Evolutionary conservation across 2,888 invertebrate genomes (phyloP), one percentile per base, ranked within the genome.

Genomic region (Lithophane socia): DNA sequence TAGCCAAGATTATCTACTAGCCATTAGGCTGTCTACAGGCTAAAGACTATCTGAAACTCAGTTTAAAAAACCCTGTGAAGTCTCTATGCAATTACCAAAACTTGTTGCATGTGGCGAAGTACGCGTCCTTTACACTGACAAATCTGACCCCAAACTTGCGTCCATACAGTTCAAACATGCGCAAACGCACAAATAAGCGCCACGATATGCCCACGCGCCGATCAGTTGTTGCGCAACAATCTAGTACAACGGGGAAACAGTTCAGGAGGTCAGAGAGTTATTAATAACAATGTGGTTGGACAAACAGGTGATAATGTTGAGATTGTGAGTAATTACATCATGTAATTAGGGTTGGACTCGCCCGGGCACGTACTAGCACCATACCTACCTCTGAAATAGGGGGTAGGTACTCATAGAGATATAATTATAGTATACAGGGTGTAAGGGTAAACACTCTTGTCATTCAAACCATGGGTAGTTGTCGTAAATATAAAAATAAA

Each of bases 301-400:
- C 0, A 78, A 66, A 61, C 79, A 79, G 79, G 79, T 79, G 79
- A 73, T 79, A 49, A 10, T 76, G n/a, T 54, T 37, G 13, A 60
- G n/a, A 61, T 56, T 61, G n/a, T 73, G 8, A 13, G 10, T 65
- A 10, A 42, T 79, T 66, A 73, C 18, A 79, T 61, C 54, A 66
- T 42, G 21, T 49, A 58, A 71, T 73, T 73, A 49, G 73, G 29
- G 16, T 12, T 3, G 16, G 16, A 9, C 8, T n/a, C 12, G 10
- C 7, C 16, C 47, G 16, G 7, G 29, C n/a, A 64, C 24, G n/a
- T 42, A 37, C 18, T 18, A 18, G 52, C 5, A 61, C 29, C 10
- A 18, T 61, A 37, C 5, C 10, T 10, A 61, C 5, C 18, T 10
- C 61, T 18, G 10, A 52, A 29, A 29, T n/a, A n/a, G n/a, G n/a